Conservation (phyloP, 2,113 vertebrate genomes). For the Glaucomys volans region DNA sequence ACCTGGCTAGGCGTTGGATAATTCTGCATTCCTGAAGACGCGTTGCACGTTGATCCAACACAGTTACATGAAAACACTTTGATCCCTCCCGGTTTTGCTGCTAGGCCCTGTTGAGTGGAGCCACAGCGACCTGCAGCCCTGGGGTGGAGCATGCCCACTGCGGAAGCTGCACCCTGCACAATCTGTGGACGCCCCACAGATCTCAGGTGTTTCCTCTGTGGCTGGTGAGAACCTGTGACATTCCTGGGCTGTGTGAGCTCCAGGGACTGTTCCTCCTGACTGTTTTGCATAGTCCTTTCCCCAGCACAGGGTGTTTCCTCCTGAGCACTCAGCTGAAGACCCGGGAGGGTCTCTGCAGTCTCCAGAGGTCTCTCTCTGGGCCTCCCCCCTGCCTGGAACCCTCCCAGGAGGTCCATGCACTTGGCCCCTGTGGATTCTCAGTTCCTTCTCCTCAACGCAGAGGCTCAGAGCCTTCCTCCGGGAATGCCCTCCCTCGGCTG, state of each 20-base stretch:
- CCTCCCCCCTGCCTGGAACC: neutral
- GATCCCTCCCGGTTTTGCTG: neutral
- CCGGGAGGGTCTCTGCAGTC: neutral
- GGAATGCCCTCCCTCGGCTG: accelerated
- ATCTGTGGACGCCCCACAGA: accelerated
- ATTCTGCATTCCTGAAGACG: neutral
- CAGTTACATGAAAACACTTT: neutral
- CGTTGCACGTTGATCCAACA: neutral
- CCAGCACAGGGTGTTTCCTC: neutral
- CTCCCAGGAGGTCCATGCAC: too few species aligned
- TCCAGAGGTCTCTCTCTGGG: accelerated
- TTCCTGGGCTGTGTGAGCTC: neutral
- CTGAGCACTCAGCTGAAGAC: neutral
- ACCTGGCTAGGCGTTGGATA: neutral
- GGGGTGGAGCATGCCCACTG: neutral
- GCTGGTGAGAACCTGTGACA: neutral
- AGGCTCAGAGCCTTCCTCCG: neutral
- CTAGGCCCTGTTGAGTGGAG: neutral
- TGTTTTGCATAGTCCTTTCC: neutral
- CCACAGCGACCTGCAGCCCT: too few species aligned
- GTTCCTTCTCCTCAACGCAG: neutral
- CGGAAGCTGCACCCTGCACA: neutral
- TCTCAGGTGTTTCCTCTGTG: neutral
- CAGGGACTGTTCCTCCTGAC: neutral
- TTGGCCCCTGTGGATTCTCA: neutral